Conservation (phyloP, 2,797 vertebrate genomes). For the Chrysocyon brachyurus region DNA sequence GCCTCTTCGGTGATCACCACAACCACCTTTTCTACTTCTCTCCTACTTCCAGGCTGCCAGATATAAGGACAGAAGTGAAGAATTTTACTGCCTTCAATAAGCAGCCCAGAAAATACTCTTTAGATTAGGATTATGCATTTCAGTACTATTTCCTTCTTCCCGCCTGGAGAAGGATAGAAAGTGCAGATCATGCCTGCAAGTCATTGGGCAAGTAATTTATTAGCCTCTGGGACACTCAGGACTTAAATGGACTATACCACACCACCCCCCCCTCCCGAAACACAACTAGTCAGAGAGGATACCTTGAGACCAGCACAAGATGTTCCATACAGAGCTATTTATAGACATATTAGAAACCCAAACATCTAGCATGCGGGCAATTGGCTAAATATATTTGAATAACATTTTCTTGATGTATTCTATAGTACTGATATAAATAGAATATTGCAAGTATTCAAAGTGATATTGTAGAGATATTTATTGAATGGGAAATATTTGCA, state of each 20-base stretch:
- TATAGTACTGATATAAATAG: neutral
- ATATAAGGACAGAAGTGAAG: neutral
- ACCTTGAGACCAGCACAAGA: neutral
- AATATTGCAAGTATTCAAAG: neutral
- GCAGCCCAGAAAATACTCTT: neutral
- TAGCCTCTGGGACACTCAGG: neutral
- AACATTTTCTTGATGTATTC: neutral
- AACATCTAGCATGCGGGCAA: neutral
- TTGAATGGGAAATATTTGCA: neutral
- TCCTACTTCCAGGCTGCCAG: neutral
- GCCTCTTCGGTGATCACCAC: neutral
- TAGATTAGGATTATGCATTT: neutral
- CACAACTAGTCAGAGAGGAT: neutral
- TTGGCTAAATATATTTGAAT: neutral
- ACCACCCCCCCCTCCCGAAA: neutral
- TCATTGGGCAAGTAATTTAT: neutral
- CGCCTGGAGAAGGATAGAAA: neutral
- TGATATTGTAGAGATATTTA: neutral
- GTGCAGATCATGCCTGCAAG: neutral
- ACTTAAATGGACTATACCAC: neutral
- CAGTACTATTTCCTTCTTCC: neutral
- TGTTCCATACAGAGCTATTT: neutral
- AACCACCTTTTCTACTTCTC: neutral
- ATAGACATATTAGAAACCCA: conserved; percentile 1
- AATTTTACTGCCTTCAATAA: neutral